Evolutionary conservation across 2,888 invertebrate species (phyloP).

Genomic region (Sarcophaga subvicina): DNA sequence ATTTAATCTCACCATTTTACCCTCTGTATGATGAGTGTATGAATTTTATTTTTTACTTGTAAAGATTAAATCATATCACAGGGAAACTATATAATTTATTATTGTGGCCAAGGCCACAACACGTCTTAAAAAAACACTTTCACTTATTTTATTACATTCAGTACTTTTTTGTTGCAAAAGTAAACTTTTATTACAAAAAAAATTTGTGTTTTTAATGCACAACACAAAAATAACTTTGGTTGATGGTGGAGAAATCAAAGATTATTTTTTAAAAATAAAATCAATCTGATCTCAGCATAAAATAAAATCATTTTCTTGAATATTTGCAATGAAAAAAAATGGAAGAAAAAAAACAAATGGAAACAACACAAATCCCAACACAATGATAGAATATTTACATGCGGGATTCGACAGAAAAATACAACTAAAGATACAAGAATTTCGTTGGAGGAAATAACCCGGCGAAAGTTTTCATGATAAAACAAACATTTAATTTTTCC

Average conservation of each 20-base stretch:
- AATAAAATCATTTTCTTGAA: not conserved
- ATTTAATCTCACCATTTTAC: too few relatives aligned
- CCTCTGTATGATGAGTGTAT: too few relatives aligned
- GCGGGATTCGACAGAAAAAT: not conserved
- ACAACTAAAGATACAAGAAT: not conserved
- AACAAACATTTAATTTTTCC: not conserved
- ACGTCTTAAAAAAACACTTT: too few relatives aligned
- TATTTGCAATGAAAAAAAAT: not conserved
- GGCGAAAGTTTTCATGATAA: not conserved
- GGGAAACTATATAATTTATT: too few relatives aligned
- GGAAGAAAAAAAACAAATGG: not conserved
- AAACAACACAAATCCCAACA: not conserved
- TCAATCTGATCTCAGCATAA: too few relatives aligned
- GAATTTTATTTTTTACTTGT: too few relatives aligned
- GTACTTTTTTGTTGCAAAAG: too few relatives aligned
- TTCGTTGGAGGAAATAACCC: not conserved
- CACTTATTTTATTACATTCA: too few relatives aligned
- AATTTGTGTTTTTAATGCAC: too few relatives aligned
- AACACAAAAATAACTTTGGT: not conserved
- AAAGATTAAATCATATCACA: too few relatives aligned
- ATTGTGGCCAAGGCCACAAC: too few relatives aligned
- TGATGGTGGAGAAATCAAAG: constrained; percentile 1
- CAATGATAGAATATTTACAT: constrained; percentile 19
- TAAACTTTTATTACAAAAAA: too few relatives aligned
- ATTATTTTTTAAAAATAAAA: constrained; percentile 1